Base-by-base conservation (phyloP, 2,888 invertebrate species). In the Synanthedon myopaeformis region DNA sequence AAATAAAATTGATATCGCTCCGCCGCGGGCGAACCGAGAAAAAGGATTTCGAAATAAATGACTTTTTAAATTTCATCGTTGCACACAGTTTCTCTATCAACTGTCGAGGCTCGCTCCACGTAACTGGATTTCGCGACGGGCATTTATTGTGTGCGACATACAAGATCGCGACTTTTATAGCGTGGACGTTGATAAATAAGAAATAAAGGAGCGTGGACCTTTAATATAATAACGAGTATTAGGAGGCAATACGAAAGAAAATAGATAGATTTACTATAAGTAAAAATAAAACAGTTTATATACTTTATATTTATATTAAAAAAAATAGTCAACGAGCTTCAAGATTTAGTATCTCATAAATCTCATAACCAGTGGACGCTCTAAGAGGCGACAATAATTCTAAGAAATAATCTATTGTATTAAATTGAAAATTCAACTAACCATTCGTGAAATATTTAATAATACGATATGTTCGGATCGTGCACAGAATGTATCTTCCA, bases 61-160 rank as follows among this genome's bases (percentile, higher is more conserved):
- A 87, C 85, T 87, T 87, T 87, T 87, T 84, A 87, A 87, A 87
- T 86, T 87, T 86, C 81, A 86, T 85, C 87, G 84, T 83, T 86
- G 87, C 83, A 82, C 86, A 86, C 87, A 84, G 85, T 86, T 85
- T 81, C 87, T 85, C 83, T 85, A 85, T 86, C 87, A 87, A 86
- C 83, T 82, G 86, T 82, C 80, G 82, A 79, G 83, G 77, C 81
- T 80, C 80, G 82, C 75, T 75, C 67, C 72, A 70, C 78, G 79
- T 85, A 86, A 85, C 83, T 77, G 79, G 83, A 85, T 85, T 85
- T 79, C 68, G 72, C 69, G 75, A 75, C 76, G 76, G 82, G 77
- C 85, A 82, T 84, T 86, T 85, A 85, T 84, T 86, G 83, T 82
- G 72, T 75, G 76, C 74, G 76, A 80, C 79, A 74, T 74, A 79